Percentiles rank a stretch among this genome's conserved stretches.
Evolutionary conservation across 2,888 invertebrate genomes (phyloP).

Genomic region (Agrotis puta): DNA sequence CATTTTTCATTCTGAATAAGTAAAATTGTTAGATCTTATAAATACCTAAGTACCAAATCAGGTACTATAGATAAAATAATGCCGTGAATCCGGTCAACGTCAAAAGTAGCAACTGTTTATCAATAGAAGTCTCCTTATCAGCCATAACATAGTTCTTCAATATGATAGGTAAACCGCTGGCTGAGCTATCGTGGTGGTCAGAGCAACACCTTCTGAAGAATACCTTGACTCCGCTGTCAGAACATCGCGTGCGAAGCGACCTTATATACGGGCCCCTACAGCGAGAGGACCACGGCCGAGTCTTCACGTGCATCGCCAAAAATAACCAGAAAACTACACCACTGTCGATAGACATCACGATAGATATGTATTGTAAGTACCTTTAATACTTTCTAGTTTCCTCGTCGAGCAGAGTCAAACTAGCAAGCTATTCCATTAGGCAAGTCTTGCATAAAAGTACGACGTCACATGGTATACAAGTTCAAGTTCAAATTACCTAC

Average conservation of each 20-base stretch:
- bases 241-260: conserved; percentile 92
- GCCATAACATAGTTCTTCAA: neutral
- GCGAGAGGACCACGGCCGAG: conserved; percentile 92
- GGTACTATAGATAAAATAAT: too few species aligned
- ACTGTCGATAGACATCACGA: conserved; percentile 92
- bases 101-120: neutral
- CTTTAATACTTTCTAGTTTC: too few species aligned
- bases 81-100: neutral
- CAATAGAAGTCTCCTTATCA: neutral
- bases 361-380: conserved; percentile 93
- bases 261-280: conserved; percentile 91
- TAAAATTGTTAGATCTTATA: too few species aligned
- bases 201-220: conserved; percentile 92
- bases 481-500: too few species aligned
- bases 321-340: conserved; percentile 93
- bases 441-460: too few species aligned
- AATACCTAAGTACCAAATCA: too few species aligned
- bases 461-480: too few species aligned
- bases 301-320: conserved; percentile 92
- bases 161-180: conserved; percentile 92
- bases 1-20: too few species aligned
- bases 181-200: conserved; percentile 93
- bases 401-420: too few species aligned
- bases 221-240: conserved; percentile 91
- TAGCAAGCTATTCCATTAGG: too few species aligned